A percentile compares a stretch with the other conserved stretches of the same genome.
Conservation (phyloP, 2,113 vertebrate species). For the Clarias gariepinus region DNA sequence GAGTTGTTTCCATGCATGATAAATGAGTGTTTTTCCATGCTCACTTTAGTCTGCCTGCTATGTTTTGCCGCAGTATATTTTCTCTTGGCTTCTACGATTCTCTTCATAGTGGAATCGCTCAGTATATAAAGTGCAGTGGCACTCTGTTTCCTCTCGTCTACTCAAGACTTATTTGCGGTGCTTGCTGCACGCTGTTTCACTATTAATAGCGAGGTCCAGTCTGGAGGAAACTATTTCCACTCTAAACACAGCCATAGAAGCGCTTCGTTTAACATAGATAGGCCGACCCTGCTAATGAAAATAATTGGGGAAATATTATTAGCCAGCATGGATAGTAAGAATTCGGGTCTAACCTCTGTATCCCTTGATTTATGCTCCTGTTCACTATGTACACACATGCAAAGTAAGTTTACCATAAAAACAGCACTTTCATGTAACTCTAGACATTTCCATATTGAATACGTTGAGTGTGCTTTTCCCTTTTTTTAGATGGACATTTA, state of each 20-base stretch:
- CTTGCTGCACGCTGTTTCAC: constrained; percentile 64
- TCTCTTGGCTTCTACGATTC: constrained; percentile 55
- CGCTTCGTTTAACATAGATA: constrained; percentile 63
- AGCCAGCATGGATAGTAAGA: constrained; percentile 58
- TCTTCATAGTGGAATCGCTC: constrained; percentile 68
- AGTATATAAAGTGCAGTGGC: constrained; percentile 70
- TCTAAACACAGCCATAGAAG: constrained; percentile 62
- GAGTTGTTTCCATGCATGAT: constrained; percentile 63
- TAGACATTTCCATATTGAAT: background rate
- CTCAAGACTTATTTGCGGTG: constrained; percentile 70
- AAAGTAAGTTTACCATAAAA: constrained; percentile 34
- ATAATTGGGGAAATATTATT: constrained; percentile 63
- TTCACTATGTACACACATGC: constrained; percentile 33
- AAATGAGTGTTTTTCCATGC: constrained; percentile 72
- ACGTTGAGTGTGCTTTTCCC: background rate
- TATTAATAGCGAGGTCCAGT: constrained; percentile 70
- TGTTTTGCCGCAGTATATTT: constrained; percentile 63
- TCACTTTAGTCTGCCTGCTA: constrained; percentile 56
- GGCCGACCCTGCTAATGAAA: constrained; percentile 67
- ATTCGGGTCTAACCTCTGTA: constrained; percentile 47
- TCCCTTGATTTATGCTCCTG: constrained; percentile 14
- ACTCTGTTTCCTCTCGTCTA: constrained; percentile 72
- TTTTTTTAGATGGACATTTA: background rate
- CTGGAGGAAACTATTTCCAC: constrained; percentile 67
- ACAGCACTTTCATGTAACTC: constrained; percentile 25